Evolutionary conservation across 92 coral and sea anemone genomes (phyloP).

Genomic region (Diadumene lineata): DNA sequence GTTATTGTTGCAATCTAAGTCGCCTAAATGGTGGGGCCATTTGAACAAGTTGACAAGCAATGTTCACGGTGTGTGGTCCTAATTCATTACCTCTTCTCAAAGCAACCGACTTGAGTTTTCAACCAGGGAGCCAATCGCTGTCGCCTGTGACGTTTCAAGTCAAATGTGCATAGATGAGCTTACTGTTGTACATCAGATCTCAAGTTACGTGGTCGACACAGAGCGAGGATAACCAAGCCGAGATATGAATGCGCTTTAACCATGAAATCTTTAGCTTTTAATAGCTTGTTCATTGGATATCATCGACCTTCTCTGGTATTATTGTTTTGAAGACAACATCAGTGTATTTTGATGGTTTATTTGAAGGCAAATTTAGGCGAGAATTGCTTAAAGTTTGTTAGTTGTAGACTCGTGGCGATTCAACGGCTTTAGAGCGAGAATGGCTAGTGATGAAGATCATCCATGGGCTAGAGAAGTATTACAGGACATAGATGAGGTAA

Average conservation of each 20-base stretch:
- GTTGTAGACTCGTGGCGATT: slow-evolving; percentile 7
- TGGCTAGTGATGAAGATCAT: slow-evolving; percentile 26
- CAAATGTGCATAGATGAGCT: slow-evolving; percentile 37
- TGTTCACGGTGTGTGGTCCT: slow-evolving; percentile 46
- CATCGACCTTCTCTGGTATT: no score
- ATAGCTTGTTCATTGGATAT: neutral
- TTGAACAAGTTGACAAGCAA: slow-evolving; percentile 17
- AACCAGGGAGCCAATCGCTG: slow-evolving; percentile 37
- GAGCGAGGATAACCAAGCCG: slow-evolving; percentile 1
- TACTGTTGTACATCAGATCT: slow-evolving; percentile 25
- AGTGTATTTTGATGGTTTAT: slow-evolving; percentile 16
- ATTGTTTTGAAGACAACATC: neutral
- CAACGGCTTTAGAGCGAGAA: slow-evolving; percentile 10
- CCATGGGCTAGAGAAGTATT: slow-evolving; percentile 40
- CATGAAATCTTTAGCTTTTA: slow-evolving; percentile 11
- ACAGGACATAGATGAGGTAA: slow-evolving; percentile 38
- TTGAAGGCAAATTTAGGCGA: neutral
- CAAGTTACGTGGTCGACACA: slow-evolving; percentile 32
- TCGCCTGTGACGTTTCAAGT: slow-evolving; percentile 40
- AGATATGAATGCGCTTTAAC: neutral
- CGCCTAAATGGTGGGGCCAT: slow-evolving; percentile 19
- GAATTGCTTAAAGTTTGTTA: neutral
- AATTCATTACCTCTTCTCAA: slow-evolving; percentile 34
- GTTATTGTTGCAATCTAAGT: slow-evolving; percentile 36
- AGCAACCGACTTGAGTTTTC: slow-evolving; percentile 23